These are phyloP conservation scores for Cerceris ruficornis DNA, from an alignment of 2,888 invertebrate species.

Conservation along the genomic window DNA sequence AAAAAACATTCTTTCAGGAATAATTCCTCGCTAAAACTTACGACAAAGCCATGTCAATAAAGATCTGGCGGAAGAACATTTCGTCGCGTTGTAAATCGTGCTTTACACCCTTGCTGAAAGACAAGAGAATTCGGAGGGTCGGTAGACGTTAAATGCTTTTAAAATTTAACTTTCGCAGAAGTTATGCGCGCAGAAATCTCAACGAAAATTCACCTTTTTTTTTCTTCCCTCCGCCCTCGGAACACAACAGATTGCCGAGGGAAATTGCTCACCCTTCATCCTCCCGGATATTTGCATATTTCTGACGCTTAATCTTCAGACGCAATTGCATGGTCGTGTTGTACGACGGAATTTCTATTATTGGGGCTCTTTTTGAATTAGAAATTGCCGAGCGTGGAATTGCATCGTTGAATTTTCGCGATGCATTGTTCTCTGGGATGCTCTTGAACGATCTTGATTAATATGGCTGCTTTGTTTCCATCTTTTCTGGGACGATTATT, in stretches of 20 bases:
- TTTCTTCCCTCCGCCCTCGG: conserved; percentile 13
- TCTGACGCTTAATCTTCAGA: conserved; percentile 28
- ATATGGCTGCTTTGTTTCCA: too few species aligned
- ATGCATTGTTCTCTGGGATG: too few species aligned
- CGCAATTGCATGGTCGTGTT: neutral
- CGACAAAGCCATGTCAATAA: too few species aligned
- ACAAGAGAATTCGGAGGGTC: conserved; percentile 57
- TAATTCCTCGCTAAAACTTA: too few species aligned
- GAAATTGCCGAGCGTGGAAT: neutral
- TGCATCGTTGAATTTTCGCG: neutral
- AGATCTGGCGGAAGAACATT: too few species aligned
- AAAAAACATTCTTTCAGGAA: too few species aligned
- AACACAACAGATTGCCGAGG: conserved; percentile 53
- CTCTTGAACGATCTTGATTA: too few species aligned
- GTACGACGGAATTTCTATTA: neutral
- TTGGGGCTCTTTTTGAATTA: neutral
- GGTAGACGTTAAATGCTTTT: conserved; percentile 69
- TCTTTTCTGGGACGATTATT: too few species aligned
- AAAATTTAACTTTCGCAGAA: conserved; percentile 69
- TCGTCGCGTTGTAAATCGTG: neutral
- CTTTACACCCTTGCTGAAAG: conserved; percentile 49
- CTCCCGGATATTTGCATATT: conserved; percentile 24
- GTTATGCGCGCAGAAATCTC: conserved; percentile 58
- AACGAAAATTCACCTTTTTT: conserved; percentile 59
- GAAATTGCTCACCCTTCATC: conserved; percentile 25